Conservation (phyloP, 1,140 invertebrate genomes). For the Drosophila pachea region DNA sequence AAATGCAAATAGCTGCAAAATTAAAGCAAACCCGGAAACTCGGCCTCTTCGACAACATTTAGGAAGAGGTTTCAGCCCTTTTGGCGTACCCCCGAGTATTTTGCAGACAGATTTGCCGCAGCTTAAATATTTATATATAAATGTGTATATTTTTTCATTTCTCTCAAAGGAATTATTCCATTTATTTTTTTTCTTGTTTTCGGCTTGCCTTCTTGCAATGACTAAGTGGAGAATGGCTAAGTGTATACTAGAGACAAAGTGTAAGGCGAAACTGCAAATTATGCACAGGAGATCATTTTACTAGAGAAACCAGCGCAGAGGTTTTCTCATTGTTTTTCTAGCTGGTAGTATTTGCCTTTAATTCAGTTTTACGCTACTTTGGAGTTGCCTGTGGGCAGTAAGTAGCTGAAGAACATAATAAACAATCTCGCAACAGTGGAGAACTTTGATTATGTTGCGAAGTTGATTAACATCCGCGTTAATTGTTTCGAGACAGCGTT, state of each 20-base stretch:
- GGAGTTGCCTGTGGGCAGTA: constrained; percentile 11
- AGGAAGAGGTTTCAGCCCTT: constrained; percentile 58
- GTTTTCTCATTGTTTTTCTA: constrained; percentile 19
- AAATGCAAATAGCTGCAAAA: constrained; percentile 76
- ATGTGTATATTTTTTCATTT: constrained; percentile 34
- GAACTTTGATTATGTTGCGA: constrained; percentile 74
- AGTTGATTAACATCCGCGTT: constrained; percentile 71
- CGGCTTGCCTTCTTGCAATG: constrained; percentile 64
- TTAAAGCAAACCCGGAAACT: constrained; percentile 44
- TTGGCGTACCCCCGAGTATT: constrained; percentile 38
- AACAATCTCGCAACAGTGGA: constrained; percentile 52
- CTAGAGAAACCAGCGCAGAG: constrained; percentile 35
- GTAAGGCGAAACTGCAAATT: constrained; percentile 74
- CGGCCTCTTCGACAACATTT: constrained; percentile 27
- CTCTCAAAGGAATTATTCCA: constrained; percentile 69
- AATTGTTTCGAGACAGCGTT: constrained; percentile 34
- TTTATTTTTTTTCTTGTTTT: constrained; percentile 51
- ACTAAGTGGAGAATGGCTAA: constrained; percentile 76
- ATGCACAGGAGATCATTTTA: constrained; percentile 77
- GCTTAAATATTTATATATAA: constrained; percentile 64
- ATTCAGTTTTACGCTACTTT: constrained; percentile 33
- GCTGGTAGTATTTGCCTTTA: constrained; percentile 33
- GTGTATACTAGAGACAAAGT: constrained; percentile 73
- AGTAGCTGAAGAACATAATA: constrained; percentile 38
- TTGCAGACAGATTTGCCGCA: constrained; percentile 61